phyloP scores from a whole-genome alignment of 2,113 vertebrate species.

The Anguilla rostrata region DNA sequence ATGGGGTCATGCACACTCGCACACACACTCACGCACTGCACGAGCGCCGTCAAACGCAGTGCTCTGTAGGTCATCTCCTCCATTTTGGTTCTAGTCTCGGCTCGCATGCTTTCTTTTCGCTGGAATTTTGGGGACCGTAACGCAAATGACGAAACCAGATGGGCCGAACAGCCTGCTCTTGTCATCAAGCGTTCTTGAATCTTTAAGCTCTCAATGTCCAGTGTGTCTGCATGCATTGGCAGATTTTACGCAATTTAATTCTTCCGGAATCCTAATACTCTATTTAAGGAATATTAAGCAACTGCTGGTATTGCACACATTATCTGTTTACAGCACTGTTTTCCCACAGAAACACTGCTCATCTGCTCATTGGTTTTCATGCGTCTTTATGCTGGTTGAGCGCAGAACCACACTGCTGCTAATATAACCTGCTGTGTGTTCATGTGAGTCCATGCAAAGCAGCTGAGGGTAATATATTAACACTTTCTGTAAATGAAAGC shows the following conservation, averaged over 20 bases:
- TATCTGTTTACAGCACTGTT: neutral
- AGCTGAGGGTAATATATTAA: neutral
- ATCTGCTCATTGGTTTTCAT: neutral
- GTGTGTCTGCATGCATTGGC: neutral
- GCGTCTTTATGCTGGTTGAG: neutral
- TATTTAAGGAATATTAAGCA: neutral
- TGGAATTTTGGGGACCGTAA: neutral
- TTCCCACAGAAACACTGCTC: neutral
- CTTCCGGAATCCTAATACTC: neutral
- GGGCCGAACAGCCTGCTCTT: no score
- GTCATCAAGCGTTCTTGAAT: no score
- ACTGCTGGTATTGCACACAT: neutral
- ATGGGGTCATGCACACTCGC: neutral
- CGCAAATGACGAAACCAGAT: no score
- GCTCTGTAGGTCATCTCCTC: neutral
- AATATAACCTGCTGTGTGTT: neutral
- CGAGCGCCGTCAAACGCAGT: neutral
- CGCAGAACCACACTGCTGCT: neutral
- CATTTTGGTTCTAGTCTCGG: neutral
- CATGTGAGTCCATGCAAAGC: neutral
- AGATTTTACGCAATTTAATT: neutral
- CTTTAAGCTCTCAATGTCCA: neutral
- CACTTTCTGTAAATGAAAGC: neutral
- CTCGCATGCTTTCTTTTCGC: neutral
- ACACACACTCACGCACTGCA: neutral